A percentile compares a stretch with the other conserved stretches of the same genome.
Conservation (phyloP, 2,797 vertebrate genomes). For the Paramormyrops hopkinsi region DNA sequence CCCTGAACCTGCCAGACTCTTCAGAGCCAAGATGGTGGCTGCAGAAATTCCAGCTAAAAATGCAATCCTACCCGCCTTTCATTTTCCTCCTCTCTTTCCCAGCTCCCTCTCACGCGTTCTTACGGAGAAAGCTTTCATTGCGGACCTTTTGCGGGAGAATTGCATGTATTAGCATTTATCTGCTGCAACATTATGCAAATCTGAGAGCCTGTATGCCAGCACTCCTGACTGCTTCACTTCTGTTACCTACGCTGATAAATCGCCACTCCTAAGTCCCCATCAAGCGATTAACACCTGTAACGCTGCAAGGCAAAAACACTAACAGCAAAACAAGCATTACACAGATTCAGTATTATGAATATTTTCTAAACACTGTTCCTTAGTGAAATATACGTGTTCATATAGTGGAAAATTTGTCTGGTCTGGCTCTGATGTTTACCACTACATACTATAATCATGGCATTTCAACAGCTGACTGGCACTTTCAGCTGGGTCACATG, state of each 20-base stretch:
- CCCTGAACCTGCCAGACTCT: background rate
- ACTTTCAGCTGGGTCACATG: background rate
- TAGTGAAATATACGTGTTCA: background rate
- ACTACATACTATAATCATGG: background rate
- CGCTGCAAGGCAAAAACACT: background rate
- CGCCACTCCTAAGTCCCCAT: slow-evolving; percentile 32
- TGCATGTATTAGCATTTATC: slow-evolving; percentile 65
- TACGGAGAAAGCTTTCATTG: slow-evolving; percentile 57
- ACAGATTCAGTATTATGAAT: background rate
- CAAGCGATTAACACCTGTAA: slow-evolving; percentile 20
- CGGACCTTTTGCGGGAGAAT: slow-evolving; percentile 55
- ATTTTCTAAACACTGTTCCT: background rate
- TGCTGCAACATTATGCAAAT: slow-evolving; percentile 64
- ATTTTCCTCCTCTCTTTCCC: background rate
- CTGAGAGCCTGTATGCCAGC: slow-evolving; percentile 10
- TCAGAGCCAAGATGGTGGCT: background rate
- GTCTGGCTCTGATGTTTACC: background rate
- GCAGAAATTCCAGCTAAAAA: slow-evolving; percentile 20
- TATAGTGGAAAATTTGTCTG: background rate
- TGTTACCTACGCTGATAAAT: slow-evolving; percentile 29
- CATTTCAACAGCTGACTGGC: background rate
- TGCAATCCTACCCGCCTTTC: background rate
- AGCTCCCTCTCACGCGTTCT: slow-evolving; percentile 48
- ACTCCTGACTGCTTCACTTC: slow-evolving; percentile 19
- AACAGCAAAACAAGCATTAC: background rate